Base-by-base conservation (phyloP, 1,140 invertebrate genomes). In the Drosophila nebulosa region DNA sequence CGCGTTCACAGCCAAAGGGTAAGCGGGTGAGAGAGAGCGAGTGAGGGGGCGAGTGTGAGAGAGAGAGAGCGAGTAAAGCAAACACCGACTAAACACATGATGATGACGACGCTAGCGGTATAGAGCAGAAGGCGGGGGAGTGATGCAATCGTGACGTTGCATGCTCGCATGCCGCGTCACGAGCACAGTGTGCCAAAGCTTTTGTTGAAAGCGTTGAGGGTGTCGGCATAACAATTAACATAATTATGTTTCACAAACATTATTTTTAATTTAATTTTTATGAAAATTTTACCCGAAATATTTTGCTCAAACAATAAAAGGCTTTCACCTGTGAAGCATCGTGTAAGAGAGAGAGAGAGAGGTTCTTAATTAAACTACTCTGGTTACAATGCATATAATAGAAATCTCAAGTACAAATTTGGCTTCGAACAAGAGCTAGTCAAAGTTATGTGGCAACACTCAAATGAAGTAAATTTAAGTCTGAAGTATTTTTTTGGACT, bases 1-100 rank as follows among this genome's bases (percentile, higher is more conserved):
- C 81, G 78, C 58, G 81, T 59, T 62, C 52, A 67, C 64, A 73
- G 70, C 70, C 72, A 69, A 46, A 46, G 39, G 39, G 39, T 16
- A 21, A 21, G 14, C 16, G 12, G 18, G 14, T 7, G 39, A 46
- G 39, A 21, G 7, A 46, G 39, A 18, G 39, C 7, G 16, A 18
- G 16, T 1, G 16, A 46, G 14, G 16, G 36, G 16, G 36, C 4
- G 14, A 39, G 36, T 6, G 14, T 0, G 14, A 14, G 12, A 36
- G 1, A 16, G 36, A 39, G 4, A 16, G 6, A 39, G 36, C 14
- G 60, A 62, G 74, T 69, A 74, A 64, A 71, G 74, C 78, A 85
- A 86, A 79, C 78, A 75, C 50, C 46, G 65, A 55, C 70, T 18
- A 36, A 56, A 50, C 57, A 57, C n/a, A 64, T 27, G 39, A 53